Evolutionary conservation across 2,797 vertebrate genomes (phyloP), one percentile per base, ranked within the genome.

Genomic region (Glyptemys insculpta): DNA sequence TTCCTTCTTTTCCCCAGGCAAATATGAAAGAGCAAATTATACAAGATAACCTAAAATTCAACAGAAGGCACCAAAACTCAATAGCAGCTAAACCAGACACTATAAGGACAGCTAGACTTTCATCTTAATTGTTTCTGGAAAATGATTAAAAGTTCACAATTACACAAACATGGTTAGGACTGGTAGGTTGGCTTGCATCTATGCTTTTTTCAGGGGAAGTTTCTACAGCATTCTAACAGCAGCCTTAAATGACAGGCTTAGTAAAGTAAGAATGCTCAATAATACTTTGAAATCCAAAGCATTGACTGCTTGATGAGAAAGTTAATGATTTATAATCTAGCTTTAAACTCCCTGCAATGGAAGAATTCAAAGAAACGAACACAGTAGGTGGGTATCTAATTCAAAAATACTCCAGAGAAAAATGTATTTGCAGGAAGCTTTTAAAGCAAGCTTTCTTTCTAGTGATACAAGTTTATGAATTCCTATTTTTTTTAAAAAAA

Each of bases 251-350:
- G 72, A 95, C 89, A 92, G 88, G 89, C 91, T 91, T 91, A 97
- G 76, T 92, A 90, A 95, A 94, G 76, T n/a, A 83, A 85, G 87
- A 92, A 57, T 91, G 79, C 89, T 92, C 47, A 31, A 56, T 95
- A 96, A 89, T 89, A 52, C 72, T 92, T 12, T 8, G 85, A 97
- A 97, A 97, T 96, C 83, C 88, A 91, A 82, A 90, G 79, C 41
- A 81, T 11, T 87, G 79, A 74, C 90, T 96, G 65, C 72, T 96
- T 96, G 88, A 97, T 96, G 72, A 92, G 94, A 90, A 97, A 96
- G 25, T 94, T 96, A 97, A 96, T 96, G 95, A 96, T 96, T 97
- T 97, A 94, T 97, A 91, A 97, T 97, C 96, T 94, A 83, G 65
- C 93, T 97, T 96, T 97, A 96, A 96, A 93, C 74, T 93, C 59